Evolutionary conservation across 2,888 invertebrate genomes (phyloP), one percentile per base, ranked within the genome.

Genomic region (Chrysolina oricalcia): DNA sequence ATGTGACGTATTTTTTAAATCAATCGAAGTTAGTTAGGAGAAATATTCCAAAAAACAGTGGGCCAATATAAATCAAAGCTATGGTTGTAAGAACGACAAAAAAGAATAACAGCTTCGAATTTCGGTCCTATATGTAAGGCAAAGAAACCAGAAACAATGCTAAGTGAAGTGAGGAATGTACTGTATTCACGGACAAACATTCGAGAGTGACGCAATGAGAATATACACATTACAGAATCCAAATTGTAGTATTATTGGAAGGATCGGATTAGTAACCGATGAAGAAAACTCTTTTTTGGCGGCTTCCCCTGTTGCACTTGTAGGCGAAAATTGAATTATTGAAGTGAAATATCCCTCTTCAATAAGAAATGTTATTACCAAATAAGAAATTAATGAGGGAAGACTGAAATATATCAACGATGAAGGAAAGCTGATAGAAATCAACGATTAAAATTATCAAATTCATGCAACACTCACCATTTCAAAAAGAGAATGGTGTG

Each of bases 361-460:
- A n/a, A 56, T 56, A 23, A 13, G 15, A 27, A 13, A n/a, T 56
- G 27, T 13, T 4, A 56, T 23, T 56, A 5, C 56, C 11, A 13
- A 56, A 56, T 11, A n/a, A n/a, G 13, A 15, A 56, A 13, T 56
- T 23, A n/a, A 3, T n/a, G 56, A 56, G 4, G n/a, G n/a, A 15
- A 56, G 13, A 56, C n/a, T 56, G 23, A 56, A 23, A 56, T 56
- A 56, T 56, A 23, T 23, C n/a, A n/a, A 56, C n/a, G n/a, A 23
- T 15, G 23, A 21, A 15, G 11, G 11, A 11, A 13, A 56, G n/a
- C 56, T 56, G 56, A 56, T 23, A 56, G 56, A 15, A 56, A 56
- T 2, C 13, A 23, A 56, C n/a, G 56, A 56, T 56, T 56, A 56
- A 6, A 23, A 56, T 13, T 56, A 56, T 56, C 23, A 56, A n/a